Conservation (phyloP, 23 tunicate species). For the Botrylloides violaceus region DNA sequence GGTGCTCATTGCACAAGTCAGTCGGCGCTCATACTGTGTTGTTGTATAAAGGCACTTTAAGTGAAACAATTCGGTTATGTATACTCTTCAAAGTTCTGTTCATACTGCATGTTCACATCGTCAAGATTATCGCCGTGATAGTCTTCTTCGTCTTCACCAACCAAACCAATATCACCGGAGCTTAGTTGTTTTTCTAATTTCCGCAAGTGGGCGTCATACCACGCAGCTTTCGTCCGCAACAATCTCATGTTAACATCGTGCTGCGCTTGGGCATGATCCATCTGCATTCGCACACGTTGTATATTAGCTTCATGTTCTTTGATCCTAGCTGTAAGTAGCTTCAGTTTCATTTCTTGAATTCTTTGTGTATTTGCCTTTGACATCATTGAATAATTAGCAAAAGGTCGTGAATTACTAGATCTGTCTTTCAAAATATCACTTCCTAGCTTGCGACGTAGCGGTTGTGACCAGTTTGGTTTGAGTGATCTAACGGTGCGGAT, state of each 20-base stretch:
- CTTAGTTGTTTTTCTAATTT: conserved; percentile 4
- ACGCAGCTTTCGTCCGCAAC: conserved; percentile 22
- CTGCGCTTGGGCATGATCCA: conserved; percentile 13
- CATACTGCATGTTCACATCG: conserved; percentile 7
- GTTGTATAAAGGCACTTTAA: too few relatives aligned
- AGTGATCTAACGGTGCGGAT: conserved; percentile 8
- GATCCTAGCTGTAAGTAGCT: conserved; percentile 3
- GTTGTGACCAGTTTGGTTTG: not conserved
- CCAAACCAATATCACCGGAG: not conserved
- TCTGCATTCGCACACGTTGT: conserved; percentile 5
- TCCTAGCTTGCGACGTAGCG: not conserved
- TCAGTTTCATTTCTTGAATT: conserved; percentile 11
- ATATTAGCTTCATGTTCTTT: conserved; percentile 17
- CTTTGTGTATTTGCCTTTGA: not conserved
- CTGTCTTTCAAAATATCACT: not conserved
- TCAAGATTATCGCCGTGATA: conserved; percentile 3
- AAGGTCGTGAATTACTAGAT: not conserved
- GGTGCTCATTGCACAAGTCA: too few relatives aligned
- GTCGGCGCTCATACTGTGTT: too few relatives aligned
- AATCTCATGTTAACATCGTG: conserved; percentile 13
- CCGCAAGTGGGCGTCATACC: conserved; percentile 19
- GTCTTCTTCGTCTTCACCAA: conserved; percentile 13
- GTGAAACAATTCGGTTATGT: too few relatives aligned
- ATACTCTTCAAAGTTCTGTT: not conserved
- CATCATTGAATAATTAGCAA: not conserved